Evolutionary conservation across 2,797 vertebrate species (phyloP).

Genomic region (Gymnocypris eckloni): DNA sequence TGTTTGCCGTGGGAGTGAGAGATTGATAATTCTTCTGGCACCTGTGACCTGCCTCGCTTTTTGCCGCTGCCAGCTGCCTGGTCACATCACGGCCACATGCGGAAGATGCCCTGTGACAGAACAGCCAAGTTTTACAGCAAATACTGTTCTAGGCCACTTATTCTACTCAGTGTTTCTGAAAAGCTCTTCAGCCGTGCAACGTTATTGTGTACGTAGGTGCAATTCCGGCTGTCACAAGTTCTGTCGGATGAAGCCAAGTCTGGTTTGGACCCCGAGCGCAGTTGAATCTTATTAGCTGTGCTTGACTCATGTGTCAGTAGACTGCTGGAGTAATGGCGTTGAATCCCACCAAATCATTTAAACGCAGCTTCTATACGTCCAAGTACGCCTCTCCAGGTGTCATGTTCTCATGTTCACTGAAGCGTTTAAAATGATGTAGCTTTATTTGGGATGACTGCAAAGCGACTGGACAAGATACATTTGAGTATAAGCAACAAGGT

Average conservation of each 20-base stretch:
- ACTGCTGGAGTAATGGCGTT: not conserved
- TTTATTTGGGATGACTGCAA: not conserved
- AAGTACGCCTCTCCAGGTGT: not conserved
- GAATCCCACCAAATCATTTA: slow-evolving; percentile 23
- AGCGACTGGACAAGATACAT: not conserved
- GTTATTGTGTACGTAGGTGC: slow-evolving; percentile 21
- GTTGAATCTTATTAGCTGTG: slow-evolving; percentile 47
- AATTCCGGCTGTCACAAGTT: slow-evolving; percentile 19
- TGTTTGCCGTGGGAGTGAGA: slow-evolving; percentile 68
- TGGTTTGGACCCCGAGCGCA: slow-evolving; percentile 21
- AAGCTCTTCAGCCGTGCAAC: slow-evolving; percentile 16
- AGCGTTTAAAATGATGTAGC: not conserved
- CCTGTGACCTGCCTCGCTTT: slow-evolving; percentile 74
- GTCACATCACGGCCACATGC: slow-evolving; percentile 67
- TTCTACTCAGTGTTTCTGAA: slow-evolving; percentile 51
- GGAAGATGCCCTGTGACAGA: slow-evolving; percentile 62
- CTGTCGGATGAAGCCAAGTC: slow-evolving; percentile 17
- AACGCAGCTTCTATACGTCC: not conserved
- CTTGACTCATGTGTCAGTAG: slow-evolving; percentile 23
- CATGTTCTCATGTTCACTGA: slow-evolving; percentile 12
- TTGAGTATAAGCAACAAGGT: not conserved
- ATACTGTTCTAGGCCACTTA: slow-evolving; percentile 46
- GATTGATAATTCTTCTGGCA: slow-evolving; percentile 75
- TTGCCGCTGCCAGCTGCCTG: slow-evolving; percentile 70
- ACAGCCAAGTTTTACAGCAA: slow-evolving; percentile 53